Base-by-base conservation (phyloP, 2,797 vertebrate genomes). In the Sebastes ruberrimus region DNA sequence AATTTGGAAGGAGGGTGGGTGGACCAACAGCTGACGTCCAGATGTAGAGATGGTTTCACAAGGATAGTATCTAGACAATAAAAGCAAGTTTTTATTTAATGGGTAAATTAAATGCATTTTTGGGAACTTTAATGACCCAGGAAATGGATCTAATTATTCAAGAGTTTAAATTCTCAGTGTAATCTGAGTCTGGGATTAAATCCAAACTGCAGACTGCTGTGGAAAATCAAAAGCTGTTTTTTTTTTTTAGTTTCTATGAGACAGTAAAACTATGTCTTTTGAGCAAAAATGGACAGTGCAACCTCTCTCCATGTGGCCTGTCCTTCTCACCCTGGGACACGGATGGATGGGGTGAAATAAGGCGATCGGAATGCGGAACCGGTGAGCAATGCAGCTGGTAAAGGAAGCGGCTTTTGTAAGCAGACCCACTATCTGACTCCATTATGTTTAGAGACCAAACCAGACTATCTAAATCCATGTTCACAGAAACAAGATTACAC, bases 351-450 rank as follows among this genome's bases (percentile, higher is more conserved):
- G 89, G 90, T 96, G 95, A 95, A 95, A 93, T 95, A 91, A 96
- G 93, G 85, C 75, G 84, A 94, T 94, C 74, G 95, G 95, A 95
- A 96, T 96, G 95, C 95, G 95, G 95, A 96, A 96, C 95, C 95
- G 95, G 95, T 96, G 94, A 90, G 94, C 93, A 86, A 90, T 74
- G 90, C 90, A 92, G 93, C 94, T 93, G 91, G 89, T 89, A 84
- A 87, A 94, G 94, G 95, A 95, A 95, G 92, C 94, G 86, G 89
- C 82, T 92, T 92, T 87, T 89, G 86, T 86, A 81, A 86, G 89
- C 88, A 88, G 80, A 81, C 57, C 82, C 77, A 35, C 85, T 73
- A 84, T 92, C 83, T 88, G 92, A 74, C 87, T 89, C 91, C 90
- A 81, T 86, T 84, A 85, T 7, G 74, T 42, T 42, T 59, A 72